phyloP scores from a whole-genome alignment of 2,888 invertebrate species.

The Aphrophora alni region DNA sequence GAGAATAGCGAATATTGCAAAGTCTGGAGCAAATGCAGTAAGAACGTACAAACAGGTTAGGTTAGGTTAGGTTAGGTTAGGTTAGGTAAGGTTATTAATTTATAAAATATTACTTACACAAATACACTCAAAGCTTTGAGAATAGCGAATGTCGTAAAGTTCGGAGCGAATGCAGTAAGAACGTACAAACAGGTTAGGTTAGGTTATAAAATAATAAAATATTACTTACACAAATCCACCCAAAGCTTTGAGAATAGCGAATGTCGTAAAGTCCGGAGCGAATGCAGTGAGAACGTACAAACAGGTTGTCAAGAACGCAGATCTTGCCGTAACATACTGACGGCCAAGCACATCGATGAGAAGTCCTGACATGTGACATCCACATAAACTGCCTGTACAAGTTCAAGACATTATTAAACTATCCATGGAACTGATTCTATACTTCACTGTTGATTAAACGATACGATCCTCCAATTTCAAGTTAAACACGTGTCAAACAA shows the following conservation, averaged over 20 bases:
- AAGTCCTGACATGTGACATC: not conserved
- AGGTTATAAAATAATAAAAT: too few relatives aligned
- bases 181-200: not conserved
- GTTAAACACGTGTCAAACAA: too few relatives aligned
- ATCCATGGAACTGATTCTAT: too few relatives aligned
- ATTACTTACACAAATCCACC: not conserved
- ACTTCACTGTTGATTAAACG: too few relatives aligned
- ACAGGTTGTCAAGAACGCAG: not conserved
- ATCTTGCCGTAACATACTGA: not conserved
- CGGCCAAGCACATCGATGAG: not conserved
- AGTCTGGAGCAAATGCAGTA: not conserved
- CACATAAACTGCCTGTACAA: not conserved
- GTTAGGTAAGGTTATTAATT: too few relatives aligned
- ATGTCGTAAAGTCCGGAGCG: not conserved
- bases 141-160: not conserved
- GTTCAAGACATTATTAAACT: too few relatives aligned
- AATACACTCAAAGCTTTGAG: not conserved
- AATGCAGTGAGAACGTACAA: not conserved
- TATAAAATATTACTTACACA: not conserved
- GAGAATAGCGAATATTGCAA: not conserved
- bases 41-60: not conserved
- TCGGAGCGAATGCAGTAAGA: not conserved
- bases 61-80: too few relatives aligned
- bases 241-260: not conserved
- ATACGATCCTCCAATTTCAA: too few relatives aligned